These are phyloP conservation scores for Myiopsitta monachus DNA, from an alignment of 2,113 vertebrate genomes.

Conservation along the genomic window DNA sequence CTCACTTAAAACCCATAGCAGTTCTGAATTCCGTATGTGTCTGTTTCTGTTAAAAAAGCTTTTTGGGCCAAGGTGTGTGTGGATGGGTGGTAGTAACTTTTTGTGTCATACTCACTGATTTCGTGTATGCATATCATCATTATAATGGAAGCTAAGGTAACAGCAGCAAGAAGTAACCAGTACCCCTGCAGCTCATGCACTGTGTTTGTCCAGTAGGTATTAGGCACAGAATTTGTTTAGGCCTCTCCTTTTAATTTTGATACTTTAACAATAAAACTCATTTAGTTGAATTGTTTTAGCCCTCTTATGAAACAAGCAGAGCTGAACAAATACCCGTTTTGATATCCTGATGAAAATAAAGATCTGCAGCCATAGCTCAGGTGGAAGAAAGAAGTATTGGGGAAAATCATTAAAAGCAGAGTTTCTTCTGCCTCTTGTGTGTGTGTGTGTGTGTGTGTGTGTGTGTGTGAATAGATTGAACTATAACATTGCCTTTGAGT, in stretches of 20 bases:
- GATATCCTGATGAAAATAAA: neutral
- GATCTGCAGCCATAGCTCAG: neutral
- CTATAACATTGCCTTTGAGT: neutral
- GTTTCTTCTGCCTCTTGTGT: neutral
- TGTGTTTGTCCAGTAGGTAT: neutral
- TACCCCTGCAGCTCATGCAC: neutral
- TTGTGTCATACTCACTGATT: neutral
- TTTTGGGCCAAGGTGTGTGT: neutral
- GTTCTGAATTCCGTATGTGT: neutral
- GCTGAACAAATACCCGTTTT: neutral
- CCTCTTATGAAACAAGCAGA: neutral
- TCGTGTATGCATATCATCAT: neutral
- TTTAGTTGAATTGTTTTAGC: neutral
- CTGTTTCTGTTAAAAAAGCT: neutral
- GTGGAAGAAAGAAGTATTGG: neutral
- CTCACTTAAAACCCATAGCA: neutral
- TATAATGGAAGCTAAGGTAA: neutral
- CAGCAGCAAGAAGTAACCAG: neutral
- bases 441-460: neutral
- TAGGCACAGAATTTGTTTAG: neutral
- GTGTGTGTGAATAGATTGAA: neutral
- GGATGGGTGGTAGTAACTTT: neutral
- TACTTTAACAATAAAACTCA: neutral
- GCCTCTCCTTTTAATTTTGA: neutral
- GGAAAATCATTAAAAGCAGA: neutral